phyloP scores from a whole-genome alignment of 2,797 vertebrate species.

The Hipposideros larvatus region DNA sequence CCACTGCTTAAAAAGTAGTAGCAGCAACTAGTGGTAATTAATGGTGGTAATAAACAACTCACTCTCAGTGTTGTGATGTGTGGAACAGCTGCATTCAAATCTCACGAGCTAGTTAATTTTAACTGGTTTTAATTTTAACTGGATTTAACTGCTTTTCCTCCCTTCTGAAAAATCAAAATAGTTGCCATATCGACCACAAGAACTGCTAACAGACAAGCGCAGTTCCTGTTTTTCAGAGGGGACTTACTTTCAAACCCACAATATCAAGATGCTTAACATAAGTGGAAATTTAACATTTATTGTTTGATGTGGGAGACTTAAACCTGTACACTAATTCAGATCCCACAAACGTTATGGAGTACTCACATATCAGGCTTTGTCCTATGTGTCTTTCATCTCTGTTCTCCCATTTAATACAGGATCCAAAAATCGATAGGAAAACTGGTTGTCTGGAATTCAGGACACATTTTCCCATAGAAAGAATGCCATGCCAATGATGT shows the following conservation, averaged over 20 bases:
- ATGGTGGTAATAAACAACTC: constrained; percentile 63
- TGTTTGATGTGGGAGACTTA: constrained; percentile 29
- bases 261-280: constrained; percentile 75
- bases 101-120: constrained; percentile 84
- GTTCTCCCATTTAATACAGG: neutral
- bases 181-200: constrained; percentile 83
- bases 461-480: neutral
- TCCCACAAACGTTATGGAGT: neutral
- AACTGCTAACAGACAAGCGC: constrained; percentile 79
- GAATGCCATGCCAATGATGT: neutral
- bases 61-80: constrained; percentile 68
- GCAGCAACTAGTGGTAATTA: neutral
- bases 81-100: constrained; percentile 83
- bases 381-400: neutral
- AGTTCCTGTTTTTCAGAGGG: constrained; percentile 87
- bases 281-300: constrained; percentile 73
- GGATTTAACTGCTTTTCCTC: constrained; percentile 84
- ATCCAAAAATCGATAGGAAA: neutral
- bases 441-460: neutral
- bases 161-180: constrained; percentile 85
- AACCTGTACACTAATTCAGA: neutral
- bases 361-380: neutral
- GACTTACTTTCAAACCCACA: constrained; percentile 82
- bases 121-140: constrained; percentile 84
- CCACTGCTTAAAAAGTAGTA: neutral